These are phyloP conservation scores for Cyrtorhinus lividipennis DNA, from an alignment of 1,140 invertebrate species.

Conservation along the genomic window DNA sequence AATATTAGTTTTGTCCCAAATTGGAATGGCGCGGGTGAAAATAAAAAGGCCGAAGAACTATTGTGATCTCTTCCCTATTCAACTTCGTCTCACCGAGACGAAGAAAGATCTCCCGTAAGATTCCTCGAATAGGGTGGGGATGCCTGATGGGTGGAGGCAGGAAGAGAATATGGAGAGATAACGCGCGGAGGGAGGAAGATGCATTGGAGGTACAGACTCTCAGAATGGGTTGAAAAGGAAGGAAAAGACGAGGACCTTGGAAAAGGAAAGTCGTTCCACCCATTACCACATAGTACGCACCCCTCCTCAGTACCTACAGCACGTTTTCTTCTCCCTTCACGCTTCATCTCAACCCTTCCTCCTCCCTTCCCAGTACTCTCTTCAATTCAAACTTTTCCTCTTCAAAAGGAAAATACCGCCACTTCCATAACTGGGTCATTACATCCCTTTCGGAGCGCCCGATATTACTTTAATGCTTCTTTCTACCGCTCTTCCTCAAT, in stretches of 20 bases:
- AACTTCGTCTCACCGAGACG: too few relatives aligned
- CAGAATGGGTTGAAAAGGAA: not conserved
- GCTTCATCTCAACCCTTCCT: not conserved
- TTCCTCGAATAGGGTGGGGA: too few relatives aligned
- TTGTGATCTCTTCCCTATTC: too few relatives aligned
- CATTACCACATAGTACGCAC: not conserved
- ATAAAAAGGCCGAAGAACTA: too few relatives aligned
- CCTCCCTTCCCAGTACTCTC: not conserved
- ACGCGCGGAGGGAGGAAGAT: not conserved
- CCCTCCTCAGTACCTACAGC: not conserved
- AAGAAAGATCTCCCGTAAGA: too few relatives aligned
- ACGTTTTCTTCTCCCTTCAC: not conserved
- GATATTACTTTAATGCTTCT: not conserved
- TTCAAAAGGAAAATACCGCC: not conserved
- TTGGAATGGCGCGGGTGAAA: too few relatives aligned
- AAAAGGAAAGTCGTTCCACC: not conserved
- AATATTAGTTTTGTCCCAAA: too few relatives aligned
- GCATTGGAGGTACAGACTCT: not conserved
- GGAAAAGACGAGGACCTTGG: not conserved
- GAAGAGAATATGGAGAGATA: not conserved
- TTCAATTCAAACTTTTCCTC: slow-evolving; percentile 9
- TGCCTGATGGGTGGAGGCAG: not conserved
- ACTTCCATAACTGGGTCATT: slow-evolving; percentile 7
- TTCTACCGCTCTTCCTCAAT: too few relatives aligned
- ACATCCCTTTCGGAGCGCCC: not conserved